Percentiles rank a stretch among this genome's conserved stretches.
These are phyloP conservation scores for Limnothrissa miodon DNA, from an alignment of 2,113 vertebrate genomes.

Conservation along the genomic window DNA sequence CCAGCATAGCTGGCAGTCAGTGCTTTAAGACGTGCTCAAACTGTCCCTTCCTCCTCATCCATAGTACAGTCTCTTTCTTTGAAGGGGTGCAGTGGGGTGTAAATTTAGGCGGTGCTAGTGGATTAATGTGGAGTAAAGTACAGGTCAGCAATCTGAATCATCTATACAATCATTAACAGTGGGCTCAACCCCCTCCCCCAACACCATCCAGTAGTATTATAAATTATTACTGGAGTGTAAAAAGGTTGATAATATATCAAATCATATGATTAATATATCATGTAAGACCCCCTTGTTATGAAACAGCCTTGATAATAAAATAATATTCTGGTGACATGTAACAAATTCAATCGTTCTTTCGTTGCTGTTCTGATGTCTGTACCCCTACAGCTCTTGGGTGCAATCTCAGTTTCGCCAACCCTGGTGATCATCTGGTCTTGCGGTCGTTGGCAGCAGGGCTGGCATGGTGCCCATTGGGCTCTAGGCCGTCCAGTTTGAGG, in stretches of 20 bases:
- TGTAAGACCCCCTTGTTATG: neutral
- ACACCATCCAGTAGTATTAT: neutral
- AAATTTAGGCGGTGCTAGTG: neutral
- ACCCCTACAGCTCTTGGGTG: neutral
- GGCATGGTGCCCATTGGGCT: constrained; percentile 49
- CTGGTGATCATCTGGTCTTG: constrained; percentile 69
- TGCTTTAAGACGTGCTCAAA: neutral
- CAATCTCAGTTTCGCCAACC: no score
- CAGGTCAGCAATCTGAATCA: neutral
- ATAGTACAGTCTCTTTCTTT: neutral
- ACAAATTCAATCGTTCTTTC: neutral
- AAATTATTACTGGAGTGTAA: neutral
- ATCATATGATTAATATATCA: neutral
- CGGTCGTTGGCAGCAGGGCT: constrained; percentile 34
- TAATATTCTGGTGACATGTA: neutral
- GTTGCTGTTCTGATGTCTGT: neutral
- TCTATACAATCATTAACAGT: neutral
- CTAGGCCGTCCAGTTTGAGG: constrained; percentile 70
- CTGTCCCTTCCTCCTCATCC: neutral
- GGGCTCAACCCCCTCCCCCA: neutral
- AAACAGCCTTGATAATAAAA: neutral
- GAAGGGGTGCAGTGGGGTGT: neutral
- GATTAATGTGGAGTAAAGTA: neutral
- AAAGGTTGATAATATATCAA: neutral
- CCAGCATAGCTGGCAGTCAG: neutral